Evolutionary conservation across 2,797 vertebrate species (phyloP).

Genomic region (Anabas testudineus): DNA sequence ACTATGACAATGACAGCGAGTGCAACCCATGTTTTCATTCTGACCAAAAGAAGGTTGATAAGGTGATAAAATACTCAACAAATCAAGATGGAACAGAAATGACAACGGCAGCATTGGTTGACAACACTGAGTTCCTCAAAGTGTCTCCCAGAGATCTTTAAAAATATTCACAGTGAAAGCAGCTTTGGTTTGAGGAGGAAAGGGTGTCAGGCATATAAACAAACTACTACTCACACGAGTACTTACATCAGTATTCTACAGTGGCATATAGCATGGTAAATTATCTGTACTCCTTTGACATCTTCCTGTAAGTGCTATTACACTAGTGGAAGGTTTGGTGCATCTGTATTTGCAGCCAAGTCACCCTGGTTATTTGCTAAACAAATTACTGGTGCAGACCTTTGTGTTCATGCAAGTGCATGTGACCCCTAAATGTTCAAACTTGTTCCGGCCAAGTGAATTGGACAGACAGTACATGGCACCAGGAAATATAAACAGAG

Average conservation of each 20-base stretch:
- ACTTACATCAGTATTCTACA: neutral
- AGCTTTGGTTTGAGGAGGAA: conserved; percentile 5
- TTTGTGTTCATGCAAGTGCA: conserved; percentile 47
- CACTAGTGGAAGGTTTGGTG: conserved; percentile 22
- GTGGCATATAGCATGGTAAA: too few relatives aligned
- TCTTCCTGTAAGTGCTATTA: conserved; percentile 36
- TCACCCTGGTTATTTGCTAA: conserved; percentile 76
- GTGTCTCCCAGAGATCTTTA: neutral
- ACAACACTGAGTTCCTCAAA: neutral
- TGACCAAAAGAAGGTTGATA: neutral
- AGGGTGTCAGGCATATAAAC: conserved; percentile 11
- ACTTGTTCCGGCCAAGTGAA: conserved; percentile 50
- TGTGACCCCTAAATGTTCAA: conserved; percentile 44
- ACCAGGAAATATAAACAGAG: conserved; percentile 58
- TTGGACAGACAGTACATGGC: conserved; percentile 42
- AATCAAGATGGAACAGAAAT: too few relatives aligned
- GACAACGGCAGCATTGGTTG: neutral
- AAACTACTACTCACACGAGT: conserved; percentile 5
- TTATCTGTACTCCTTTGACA: neutral
- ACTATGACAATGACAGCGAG: conserved; percentile 5
- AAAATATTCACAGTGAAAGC: conserved; percentile 19
- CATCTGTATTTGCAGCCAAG: conserved; percentile 55
- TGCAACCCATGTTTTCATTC: neutral
- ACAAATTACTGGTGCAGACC: conserved; percentile 74
- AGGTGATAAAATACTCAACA: too few relatives aligned